Evolutionary conservation across 2,113 vertebrate genomes (phyloP).

Genomic region (Mionectes macconnelli): DNA sequence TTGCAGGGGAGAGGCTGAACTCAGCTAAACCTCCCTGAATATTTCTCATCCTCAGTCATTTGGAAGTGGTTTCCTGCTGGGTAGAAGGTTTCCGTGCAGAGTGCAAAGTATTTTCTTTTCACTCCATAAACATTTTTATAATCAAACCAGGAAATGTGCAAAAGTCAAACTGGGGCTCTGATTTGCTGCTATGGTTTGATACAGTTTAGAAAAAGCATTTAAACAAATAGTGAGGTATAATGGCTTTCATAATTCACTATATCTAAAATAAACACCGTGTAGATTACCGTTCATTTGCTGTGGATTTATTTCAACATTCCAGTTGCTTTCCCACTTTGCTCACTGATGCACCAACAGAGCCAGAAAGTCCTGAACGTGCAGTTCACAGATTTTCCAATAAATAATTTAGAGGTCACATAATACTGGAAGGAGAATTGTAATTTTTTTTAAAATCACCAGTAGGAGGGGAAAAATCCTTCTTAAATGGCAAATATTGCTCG

Average conservation of each 20-base stretch:
- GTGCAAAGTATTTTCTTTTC: neutral
- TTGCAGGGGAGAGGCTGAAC: neutral
- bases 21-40: neutral
- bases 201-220: neutral
- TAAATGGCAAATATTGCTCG: neutral
- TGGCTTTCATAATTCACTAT: neutral
- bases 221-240: neutral
- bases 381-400: neutral
- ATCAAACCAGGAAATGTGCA: neutral
- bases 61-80: neutral
- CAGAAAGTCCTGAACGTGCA: neutral
- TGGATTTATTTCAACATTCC: constrained; percentile 33
- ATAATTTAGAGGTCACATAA: neutral
- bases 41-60: neutral
- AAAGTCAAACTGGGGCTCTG: neutral
- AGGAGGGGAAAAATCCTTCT: neutral
- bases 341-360: neutral
- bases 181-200: neutral
- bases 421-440: neutral
- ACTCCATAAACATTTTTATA: constrained; percentile 6
- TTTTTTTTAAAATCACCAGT: neutral
- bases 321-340: neutral
- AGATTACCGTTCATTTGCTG: neutral
- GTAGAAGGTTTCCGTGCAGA: neutral
- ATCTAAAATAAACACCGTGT: constrained; percentile 59